These are phyloP conservation scores for Notechis scutatus DNA, from an alignment of 2,113 vertebrate genomes.

Conservation along the genomic window DNA sequence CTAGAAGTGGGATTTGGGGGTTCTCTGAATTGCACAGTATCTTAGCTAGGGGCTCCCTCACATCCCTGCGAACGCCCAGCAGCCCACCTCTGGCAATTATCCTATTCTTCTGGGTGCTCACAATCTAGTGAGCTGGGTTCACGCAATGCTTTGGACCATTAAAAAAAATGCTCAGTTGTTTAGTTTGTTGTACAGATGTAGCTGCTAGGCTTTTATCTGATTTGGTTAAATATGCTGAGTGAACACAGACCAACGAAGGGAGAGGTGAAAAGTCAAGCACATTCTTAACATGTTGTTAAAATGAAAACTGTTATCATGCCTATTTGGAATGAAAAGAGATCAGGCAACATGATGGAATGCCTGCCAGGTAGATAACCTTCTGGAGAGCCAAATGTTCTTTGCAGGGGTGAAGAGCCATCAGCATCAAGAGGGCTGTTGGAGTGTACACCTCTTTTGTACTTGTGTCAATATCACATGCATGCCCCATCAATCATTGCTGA, in stretches of 20 bases:
- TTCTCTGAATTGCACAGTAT: too few species aligned
- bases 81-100: neutral
- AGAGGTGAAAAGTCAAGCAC: neutral
- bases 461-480: neutral
- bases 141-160: neutral
- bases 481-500: neutral
- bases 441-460: neutral
- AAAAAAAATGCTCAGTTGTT: neutral
- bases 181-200: neutral
- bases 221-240: neutral
- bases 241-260: neutral
- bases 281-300: neutral
- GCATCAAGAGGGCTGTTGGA: neutral
- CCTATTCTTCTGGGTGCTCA: neutral
- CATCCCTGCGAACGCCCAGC: too few species aligned
- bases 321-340: neutral
- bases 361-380: neutral
- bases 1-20: too few species aligned
- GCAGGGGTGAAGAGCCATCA: neutral
- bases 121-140: neutral
- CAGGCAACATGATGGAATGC: neutral
- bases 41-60: too few species aligned
- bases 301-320: neutral
- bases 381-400: neutral
- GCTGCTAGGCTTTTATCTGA: neutral